These are phyloP conservation scores for Brachypteracias leptosomus DNA, from an alignment of 2,113 vertebrate genomes.

Conservation along the genomic window DNA sequence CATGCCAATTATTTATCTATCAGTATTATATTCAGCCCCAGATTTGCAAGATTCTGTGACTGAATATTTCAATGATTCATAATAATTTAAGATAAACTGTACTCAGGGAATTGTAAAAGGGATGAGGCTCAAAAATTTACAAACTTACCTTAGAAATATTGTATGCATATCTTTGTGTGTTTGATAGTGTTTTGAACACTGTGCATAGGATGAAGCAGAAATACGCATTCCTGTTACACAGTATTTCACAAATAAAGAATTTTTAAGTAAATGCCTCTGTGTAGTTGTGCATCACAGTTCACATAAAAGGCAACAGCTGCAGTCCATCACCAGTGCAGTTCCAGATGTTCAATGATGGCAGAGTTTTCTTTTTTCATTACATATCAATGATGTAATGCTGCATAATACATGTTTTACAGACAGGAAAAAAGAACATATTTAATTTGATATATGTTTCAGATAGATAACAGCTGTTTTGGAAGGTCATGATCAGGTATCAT, in stretches of 20 bases:
- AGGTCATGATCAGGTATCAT: neutral
- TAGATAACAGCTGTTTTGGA: conserved; percentile 7
- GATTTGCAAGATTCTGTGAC: neutral
- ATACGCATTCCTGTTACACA: neutral
- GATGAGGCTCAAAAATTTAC: neutral
- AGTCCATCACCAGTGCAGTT: neutral
- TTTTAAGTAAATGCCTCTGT: neutral
- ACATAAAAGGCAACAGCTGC: neutral
- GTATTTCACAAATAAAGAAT: neutral
- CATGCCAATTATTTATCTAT: neutral
- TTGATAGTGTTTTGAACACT: neutral
- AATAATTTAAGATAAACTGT: neutral
- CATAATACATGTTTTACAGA: neutral
- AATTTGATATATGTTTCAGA: neutral
- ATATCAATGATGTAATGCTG: conserved; percentile 10
- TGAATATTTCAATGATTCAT: neutral
- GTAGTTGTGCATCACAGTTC: neutral
- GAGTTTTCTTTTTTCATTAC: conserved; percentile 13
- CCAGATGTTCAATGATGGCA: conserved; percentile 4
- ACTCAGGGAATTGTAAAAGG: neutral
- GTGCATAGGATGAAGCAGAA: neutral
- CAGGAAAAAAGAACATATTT: neutral
- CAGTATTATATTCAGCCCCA: neutral
- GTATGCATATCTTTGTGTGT: neutral
- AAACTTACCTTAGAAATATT: neutral